These are phyloP conservation scores for Hucho hucho DNA, from an alignment of 2,113 vertebrate genomes.

Conservation along the genomic window DNA sequence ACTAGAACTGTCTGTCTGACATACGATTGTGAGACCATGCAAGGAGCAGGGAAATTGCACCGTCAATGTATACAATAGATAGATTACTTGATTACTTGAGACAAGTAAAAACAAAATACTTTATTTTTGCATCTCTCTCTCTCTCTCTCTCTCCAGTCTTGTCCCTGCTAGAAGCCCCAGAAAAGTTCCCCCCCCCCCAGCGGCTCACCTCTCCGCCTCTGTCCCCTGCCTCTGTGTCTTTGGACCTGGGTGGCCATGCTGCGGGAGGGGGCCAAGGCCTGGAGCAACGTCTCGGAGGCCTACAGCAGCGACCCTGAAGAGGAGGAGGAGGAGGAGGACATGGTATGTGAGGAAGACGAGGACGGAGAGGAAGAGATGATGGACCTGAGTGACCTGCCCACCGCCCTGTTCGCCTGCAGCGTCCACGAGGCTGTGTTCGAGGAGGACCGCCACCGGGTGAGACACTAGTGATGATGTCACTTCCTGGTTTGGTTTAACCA, in stretches of 20 bases:
- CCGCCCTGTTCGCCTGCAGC: slow-evolving; percentile 88
- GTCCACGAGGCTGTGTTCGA: slow-evolving; percentile 87
- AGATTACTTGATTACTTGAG: too few species aligned
- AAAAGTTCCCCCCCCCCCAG: neutral
- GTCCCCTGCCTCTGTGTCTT: neutral
- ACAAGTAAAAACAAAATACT: too few species aligned
- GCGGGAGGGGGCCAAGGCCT: slow-evolving; percentile 80
- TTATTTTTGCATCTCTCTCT: too few species aligned
- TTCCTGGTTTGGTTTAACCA: neutral
- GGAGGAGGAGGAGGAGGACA: slow-evolving; percentile 82
- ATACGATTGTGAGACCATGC: too few species aligned
- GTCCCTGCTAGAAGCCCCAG: neutral
- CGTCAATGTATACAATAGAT: too few species aligned
- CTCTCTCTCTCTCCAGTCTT: neutral
- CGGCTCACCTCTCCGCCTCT: neutral
- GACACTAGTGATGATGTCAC: slow-evolving; percentile 6
- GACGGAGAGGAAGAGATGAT: slow-evolving; percentile 83
- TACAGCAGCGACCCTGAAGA: slow-evolving; percentile 89
- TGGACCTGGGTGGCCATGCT: slow-evolving; percentile 70
- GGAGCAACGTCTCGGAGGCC: slow-evolving; percentile 85
- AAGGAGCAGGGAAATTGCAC: too few species aligned
- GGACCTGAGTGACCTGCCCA: slow-evolving; percentile 91
- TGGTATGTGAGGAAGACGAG: slow-evolving; percentile 90
- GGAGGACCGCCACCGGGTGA: slow-evolving; percentile 84
- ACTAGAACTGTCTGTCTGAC: too few species aligned